Evolutionary conservation across 2,113 vertebrate species (phyloP).

Genomic region (Serinus canaria): DNA sequence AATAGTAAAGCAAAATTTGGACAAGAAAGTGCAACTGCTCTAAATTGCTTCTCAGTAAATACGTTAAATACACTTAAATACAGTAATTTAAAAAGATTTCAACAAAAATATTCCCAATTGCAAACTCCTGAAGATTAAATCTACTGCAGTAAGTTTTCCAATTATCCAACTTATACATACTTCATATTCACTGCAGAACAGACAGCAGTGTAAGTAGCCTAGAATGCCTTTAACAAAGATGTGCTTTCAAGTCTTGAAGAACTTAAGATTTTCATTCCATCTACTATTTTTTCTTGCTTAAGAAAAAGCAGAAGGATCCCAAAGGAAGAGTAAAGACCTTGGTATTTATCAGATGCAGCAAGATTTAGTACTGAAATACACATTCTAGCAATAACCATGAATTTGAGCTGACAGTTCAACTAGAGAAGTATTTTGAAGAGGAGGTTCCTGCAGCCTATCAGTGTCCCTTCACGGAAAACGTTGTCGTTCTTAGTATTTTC

Average conservation of each 20-base stretch:
- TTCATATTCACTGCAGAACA: not conserved
- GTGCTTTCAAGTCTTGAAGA: not conserved
- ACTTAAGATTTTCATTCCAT: not conserved
- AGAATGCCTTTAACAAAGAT: not conserved
- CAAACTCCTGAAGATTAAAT: not conserved
- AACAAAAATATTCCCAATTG: not conserved
- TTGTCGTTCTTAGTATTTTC: not conserved
- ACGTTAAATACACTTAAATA: not conserved
- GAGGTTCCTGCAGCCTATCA: not conserved
- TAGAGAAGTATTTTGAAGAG: not conserved
- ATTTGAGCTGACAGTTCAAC: not conserved
- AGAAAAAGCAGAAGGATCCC: not conserved
- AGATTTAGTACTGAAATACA: not conserved
- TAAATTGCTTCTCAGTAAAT: not conserved
- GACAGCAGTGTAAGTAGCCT: not conserved
- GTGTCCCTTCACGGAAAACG: accelerated
- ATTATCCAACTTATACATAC: not conserved
- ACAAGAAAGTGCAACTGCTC: not conserved
- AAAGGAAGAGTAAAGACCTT: not conserved
- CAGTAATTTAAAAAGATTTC: not conserved
- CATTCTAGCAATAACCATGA: not conserved
- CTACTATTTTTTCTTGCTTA: not conserved
- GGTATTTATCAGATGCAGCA: not conserved
- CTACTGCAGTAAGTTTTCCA: not conserved
- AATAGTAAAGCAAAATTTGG: not conserved